Percentiles rank a stretch among this genome's conserved stretches.
Conservation (phyloP, 2,113 vertebrate genomes). For the Chaetorhynchus papuensis region DNA sequence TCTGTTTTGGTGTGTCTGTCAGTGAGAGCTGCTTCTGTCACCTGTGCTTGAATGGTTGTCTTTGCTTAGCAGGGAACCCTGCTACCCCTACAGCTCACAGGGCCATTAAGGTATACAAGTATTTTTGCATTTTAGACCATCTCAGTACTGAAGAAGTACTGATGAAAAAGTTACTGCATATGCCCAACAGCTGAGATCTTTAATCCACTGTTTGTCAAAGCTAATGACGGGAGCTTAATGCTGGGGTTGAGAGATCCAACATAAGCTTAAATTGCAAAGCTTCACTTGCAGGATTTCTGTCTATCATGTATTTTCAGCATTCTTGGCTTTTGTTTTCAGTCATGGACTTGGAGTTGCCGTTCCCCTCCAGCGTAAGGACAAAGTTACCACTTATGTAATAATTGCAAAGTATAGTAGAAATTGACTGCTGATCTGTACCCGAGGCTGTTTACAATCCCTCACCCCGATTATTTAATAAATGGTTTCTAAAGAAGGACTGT, state of each 20-base stretch:
- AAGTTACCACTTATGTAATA: neutral
- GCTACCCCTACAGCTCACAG: neutral
- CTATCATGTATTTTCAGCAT: fast-evolving
- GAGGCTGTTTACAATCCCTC: neutral
- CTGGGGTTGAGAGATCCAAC: too few relatives aligned
- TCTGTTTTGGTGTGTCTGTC: neutral
- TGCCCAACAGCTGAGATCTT: neutral
- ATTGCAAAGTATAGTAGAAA: neutral
- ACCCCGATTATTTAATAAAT: neutral
- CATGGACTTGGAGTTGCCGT: neutral
- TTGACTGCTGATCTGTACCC: neutral
- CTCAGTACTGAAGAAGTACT: neutral
- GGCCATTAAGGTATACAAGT: neutral
- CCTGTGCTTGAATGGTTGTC: neutral
- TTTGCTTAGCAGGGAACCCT: neutral
- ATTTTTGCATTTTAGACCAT: neutral
- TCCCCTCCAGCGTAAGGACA: neutral
- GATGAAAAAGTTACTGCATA: neutral
- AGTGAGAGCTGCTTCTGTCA: neutral
- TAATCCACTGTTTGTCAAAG: neutral
- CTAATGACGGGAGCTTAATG: neutral
- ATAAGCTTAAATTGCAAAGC: neutral
- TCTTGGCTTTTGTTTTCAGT: neutral
- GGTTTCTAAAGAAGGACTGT: neutral
- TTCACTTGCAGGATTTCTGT: neutral